Evolutionary conservation across 2,888 invertebrate genomes (phyloP).

Genomic region (Melieria picta): DNA sequence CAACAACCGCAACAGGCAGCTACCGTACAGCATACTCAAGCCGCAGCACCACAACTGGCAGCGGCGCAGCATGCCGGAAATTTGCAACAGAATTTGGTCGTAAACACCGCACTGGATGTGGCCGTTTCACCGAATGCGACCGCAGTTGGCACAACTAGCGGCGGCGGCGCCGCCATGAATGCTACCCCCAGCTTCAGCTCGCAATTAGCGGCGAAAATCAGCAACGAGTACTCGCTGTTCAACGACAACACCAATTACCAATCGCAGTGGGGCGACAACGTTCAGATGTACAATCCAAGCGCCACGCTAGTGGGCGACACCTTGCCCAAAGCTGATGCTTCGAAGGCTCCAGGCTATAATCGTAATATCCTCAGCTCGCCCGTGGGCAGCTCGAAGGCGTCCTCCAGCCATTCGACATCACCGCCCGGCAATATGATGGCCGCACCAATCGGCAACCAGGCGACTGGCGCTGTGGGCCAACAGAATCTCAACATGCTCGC

Average conservation of each 20-base stretch:
- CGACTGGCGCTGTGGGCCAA: constrained; percentile 36
- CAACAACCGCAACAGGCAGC: constrained; percentile 23
- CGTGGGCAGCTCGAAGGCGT: constrained; percentile 74
- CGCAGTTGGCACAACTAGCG: not conserved
- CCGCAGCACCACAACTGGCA: constrained; percentile 17
- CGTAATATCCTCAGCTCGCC: constrained; percentile 82
- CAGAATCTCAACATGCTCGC: constrained; percentile 50
- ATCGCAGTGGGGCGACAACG: constrained; percentile 67
- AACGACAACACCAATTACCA: constrained; percentile 79
- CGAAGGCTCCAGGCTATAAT: constrained; percentile 89
- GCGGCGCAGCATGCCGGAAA: constrained; percentile 7
- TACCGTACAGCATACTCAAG: constrained; percentile 16
- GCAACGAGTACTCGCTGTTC: constrained; percentile 85
- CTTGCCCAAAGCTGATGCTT: constrained; percentile 77
- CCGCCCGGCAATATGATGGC: constrained; percentile 63
- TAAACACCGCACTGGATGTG: constrained; percentile 41
- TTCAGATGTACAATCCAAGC: constrained; percentile 66
- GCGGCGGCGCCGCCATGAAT: constrained; percentile 41
- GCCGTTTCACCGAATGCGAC: constrained; percentile 41
- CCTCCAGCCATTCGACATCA: constrained; percentile 69
- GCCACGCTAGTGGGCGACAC: constrained; percentile 63
- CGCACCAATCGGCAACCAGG: constrained; percentile 30
- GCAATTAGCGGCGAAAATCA: constrained; percentile 59
- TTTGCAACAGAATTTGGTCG: constrained; percentile 51
- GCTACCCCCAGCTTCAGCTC: constrained; percentile 50